Conservation (phyloP, 2,113 vertebrate genomes). For the Megalops atlanticus region DNA sequence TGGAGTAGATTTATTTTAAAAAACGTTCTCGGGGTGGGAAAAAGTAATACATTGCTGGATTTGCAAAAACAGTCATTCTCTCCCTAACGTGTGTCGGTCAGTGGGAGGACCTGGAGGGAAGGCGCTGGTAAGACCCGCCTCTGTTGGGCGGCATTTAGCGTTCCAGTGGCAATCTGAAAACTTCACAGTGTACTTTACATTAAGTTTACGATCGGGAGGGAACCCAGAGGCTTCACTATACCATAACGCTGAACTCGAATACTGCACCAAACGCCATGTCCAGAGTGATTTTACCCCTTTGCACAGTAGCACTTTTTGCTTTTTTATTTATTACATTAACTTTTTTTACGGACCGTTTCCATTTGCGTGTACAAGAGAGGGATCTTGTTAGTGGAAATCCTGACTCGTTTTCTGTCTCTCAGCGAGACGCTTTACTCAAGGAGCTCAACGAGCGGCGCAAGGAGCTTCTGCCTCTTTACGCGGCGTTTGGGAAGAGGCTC, state of each 20-base stretch:
- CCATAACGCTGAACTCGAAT: conserved; percentile 18
- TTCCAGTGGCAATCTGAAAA: conserved; percentile 53
- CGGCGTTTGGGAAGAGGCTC: conserved; percentile 5
- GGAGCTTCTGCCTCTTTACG: conserved; percentile 66
- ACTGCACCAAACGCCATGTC: conserved; percentile 50
- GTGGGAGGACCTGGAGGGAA: conserved; percentile 45
- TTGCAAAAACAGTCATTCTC: not conserved
- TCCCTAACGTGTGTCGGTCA: conserved; percentile 57
- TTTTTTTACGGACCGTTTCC: conserved; percentile 65
- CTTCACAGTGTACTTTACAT: conserved; percentile 22
- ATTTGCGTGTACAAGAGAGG: conserved; percentile 52
- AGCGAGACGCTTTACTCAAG: conserved; percentile 53
- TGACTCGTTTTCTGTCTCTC: conserved; percentile 45
- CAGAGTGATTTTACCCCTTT: conserved; percentile 61
- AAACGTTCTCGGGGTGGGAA: not conserved
- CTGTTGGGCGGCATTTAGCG: conserved; percentile 60
- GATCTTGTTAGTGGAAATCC: conserved; percentile 41
- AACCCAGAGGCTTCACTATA: not conserved
- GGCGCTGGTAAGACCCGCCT: conserved; percentile 59
- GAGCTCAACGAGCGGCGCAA: conserved; percentile 64
- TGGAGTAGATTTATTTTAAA: not conserved
- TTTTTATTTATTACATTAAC: conserved; percentile 66
- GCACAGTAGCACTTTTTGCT: conserved; percentile 61
- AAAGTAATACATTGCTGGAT: no score
- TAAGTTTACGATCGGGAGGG: not conserved